phyloP scores from a whole-genome alignment of 53 echinoderm and acorn worm species.

The Apostichopus leukothele region DNA sequence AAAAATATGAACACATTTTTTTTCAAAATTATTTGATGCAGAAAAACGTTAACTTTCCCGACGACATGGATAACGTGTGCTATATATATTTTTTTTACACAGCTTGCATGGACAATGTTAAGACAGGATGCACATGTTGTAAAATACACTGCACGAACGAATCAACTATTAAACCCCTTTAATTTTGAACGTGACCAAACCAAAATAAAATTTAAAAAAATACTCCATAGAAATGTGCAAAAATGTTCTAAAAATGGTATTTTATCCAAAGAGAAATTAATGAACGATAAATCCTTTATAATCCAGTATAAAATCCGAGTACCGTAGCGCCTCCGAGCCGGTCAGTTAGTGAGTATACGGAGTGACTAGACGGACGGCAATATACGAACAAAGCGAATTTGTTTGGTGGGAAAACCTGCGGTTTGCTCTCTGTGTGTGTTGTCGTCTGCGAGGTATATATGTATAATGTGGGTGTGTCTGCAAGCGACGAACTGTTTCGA shows the following conservation, averaged over 20 bases:
- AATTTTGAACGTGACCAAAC: neutral
- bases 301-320: conserved; percentile 4
- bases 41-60: too few species aligned
- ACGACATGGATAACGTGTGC: too few species aligned
- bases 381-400: conserved; percentile 38
- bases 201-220: neutral
- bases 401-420: conserved; percentile 44
- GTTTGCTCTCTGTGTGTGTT: conserved; percentile 3
- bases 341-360: neutral
- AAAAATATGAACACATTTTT: too few species aligned
- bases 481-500: conserved; percentile 14
- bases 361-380: neutral
- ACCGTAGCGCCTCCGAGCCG: neutral
- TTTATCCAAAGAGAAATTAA: conserved; percentile 1
- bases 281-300: conserved; percentile 14
- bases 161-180: too few species aligned
- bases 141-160: too few species aligned
- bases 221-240: conserved; percentile 2
- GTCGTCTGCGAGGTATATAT: neutral
- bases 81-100: too few species aligned
- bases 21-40: too few species aligned
- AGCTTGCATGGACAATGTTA: too few species aligned
- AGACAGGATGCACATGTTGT: too few species aligned
- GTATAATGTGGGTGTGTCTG: conserved; percentile 24
- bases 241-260: neutral